Evolutionary conservation across 2,888 invertebrate species (phyloP), one percentile per base, ranked within the genome.

Genomic region (Andrena minutula): DNA sequence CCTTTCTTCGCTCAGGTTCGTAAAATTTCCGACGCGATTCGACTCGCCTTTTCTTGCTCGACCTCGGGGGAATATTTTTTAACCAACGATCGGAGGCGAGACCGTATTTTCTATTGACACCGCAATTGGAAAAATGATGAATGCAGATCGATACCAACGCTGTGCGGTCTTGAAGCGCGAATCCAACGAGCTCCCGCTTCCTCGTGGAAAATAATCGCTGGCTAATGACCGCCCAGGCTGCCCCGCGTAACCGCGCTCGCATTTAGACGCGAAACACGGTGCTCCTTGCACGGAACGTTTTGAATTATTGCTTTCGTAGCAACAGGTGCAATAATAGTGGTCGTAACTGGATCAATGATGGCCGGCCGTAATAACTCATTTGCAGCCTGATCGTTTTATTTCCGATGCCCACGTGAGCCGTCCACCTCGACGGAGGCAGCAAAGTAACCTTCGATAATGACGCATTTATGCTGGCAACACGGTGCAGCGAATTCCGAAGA

Each of bases 241-340:
- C 10, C 20, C 23, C 56, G 20, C 23, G 56, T 23, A 56, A 26
- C 56, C 23, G 23, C 10, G 56, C 23, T 23, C 8, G 56, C 23
- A 12, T 56, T 20, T 23, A 56, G 56, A 56, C 26, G 56, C 56
- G 23, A 56, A 23, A 26, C 53, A 30, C 5, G 30, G 30, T 7
- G 10, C 16, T 35, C 23, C 53, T 41, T n/a, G 2, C 23, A 32
- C 10, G 47, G 53, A 56, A 56, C 30, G 72, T 12, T 72, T 72
- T 23, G 56, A 73, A 73, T 47, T 20, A 58, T 32, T 26, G 20
- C 51, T 7, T 47, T 73, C 47, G 30, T 16, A 58, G 64, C 64
- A 76, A 58, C 74, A 76, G 76, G 58, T 64, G 64, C 8, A 51
- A 72, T 49, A 53, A 73, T 56, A 53, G 56, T 20, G 47, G 30